Percentiles rank a stretch among this genome's conserved stretches.
Evolutionary conservation across 2,797 vertebrate species (phyloP).

Genomic region (Anniella stebbinsi): DNA sequence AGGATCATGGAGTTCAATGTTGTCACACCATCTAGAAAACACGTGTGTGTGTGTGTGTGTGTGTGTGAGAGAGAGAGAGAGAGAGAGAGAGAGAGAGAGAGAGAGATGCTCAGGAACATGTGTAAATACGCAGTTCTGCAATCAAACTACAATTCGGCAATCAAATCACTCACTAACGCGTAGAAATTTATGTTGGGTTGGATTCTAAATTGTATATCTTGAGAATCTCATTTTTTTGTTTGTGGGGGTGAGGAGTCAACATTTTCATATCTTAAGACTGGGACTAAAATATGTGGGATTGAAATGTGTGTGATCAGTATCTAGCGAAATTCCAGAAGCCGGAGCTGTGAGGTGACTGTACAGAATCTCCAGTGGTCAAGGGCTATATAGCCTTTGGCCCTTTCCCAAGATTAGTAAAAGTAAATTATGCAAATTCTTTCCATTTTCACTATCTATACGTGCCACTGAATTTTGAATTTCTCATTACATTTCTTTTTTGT

Average conservation of each 20-base stretch:
- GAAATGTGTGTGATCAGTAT: neutral
- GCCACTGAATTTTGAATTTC: neutral
- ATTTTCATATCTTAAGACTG: neutral
- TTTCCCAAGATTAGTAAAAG: neutral
- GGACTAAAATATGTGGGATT: neutral
- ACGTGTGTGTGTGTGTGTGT: neutral
- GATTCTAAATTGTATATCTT: neutral
- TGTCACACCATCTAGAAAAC: neutral
- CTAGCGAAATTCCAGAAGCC: neutral
- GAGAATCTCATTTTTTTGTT: neutral
- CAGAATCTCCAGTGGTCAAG: neutral
- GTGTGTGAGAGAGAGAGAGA: too few relatives aligned
- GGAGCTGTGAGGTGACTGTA: neutral
- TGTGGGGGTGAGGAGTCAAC: neutral
- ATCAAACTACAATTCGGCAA: neutral
- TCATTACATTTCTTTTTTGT: neutral
- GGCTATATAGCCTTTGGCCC: neutral
- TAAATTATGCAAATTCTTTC: neutral
- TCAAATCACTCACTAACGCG: neutral
- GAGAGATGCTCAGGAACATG: neutral
- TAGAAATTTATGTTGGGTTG: neutral
- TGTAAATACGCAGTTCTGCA: neutral
- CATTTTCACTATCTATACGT: neutral
- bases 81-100: neutral
- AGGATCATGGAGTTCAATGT: neutral